Conservation (phyloP, 2,888 invertebrate species). For the Lepidochrysops patricia region DNA sequence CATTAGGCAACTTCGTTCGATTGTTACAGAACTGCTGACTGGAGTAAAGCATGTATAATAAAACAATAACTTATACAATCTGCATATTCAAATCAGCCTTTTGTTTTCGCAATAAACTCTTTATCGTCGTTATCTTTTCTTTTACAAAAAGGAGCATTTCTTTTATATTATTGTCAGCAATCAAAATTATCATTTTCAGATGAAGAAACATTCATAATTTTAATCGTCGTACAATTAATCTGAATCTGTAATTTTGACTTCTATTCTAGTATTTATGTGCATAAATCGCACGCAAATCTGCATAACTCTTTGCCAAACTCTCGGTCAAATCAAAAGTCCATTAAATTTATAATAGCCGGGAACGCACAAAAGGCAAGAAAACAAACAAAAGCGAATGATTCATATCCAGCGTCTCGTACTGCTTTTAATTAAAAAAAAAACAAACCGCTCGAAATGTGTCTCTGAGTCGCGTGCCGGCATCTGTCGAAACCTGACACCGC, state of each 20-base stretch:
- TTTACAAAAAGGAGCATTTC: neutral
- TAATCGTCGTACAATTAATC: too few relatives aligned
- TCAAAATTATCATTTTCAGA: neutral
- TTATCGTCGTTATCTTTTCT: neutral
- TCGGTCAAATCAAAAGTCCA: neutral
- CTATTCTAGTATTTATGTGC: too few relatives aligned
- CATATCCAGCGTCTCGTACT: slow-evolving; percentile 4
- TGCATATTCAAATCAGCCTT: neutral
- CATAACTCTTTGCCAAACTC: neutral
- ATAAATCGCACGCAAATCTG: neutral
- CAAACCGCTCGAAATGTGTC: slow-evolving; percentile 31
- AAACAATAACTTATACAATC: neutral
- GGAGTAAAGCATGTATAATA: neutral
- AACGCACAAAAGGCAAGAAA: neutral
- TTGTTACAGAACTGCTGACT: neutral
- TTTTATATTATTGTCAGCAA: neutral
- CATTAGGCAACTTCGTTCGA: too few relatives aligned
- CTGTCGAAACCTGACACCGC: slow-evolving; percentile 69
- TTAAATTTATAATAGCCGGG: neutral
- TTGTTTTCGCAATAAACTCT: neutral
- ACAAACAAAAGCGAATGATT: neutral
- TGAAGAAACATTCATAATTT: neutral
- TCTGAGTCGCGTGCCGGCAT: slow-evolving; percentile 58
- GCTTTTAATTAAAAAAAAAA: slow-evolving; percentile 24
- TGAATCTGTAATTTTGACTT: too few relatives aligned